Evolutionary conservation across 2,888 invertebrate genomes (phyloP).

Genomic region (Drosophila meridiana): DNA sequence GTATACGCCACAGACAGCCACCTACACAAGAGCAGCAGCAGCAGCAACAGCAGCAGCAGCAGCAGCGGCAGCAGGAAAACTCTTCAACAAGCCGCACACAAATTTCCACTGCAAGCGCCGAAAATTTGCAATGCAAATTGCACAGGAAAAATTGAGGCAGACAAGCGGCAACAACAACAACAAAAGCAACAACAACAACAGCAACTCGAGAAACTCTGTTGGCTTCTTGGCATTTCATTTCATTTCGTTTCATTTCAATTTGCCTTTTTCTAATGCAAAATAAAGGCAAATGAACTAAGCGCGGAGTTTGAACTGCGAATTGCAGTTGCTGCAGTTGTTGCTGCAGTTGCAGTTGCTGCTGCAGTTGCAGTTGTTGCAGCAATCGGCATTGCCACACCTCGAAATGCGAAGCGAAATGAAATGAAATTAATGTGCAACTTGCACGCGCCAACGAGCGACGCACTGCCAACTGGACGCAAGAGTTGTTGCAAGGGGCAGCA

Average conservation of each 20-base stretch:
- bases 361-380: slow-evolving; percentile 43
- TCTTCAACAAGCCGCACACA: slow-evolving; percentile 41
- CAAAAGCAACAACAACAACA: slow-evolving; percentile 28
- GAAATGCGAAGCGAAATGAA: slow-evolving; percentile 71
- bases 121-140: slow-evolving; percentile 80
- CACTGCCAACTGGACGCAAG: slow-evolving; percentile 30
- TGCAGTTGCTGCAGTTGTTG: slow-evolving; percentile 38
- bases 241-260: slow-evolving; percentile 69
- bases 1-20: slow-evolving; percentile 69
- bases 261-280: slow-evolving; percentile 77
- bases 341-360: slow-evolving; percentile 31
- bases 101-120: slow-evolving; percentile 70
- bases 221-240: slow-evolving; percentile 77
- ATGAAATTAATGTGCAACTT: slow-evolving; percentile 81
- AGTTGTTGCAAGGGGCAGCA: slow-evolving; percentile 1
- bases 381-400: slow-evolving; percentile 81
- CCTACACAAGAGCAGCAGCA: slow-evolving; percentile 32
- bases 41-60: slow-evolving; percentile 2
- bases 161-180: slow-evolving; percentile 43
- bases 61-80: slow-evolving; percentile 8
- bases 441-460: slow-evolving; percentile 74
- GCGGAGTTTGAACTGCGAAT: slow-evolving; percentile 76
- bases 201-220: slow-evolving; percentile 48
- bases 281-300: slow-evolving; percentile 80
- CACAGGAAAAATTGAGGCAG: slow-evolving; percentile 42